A percentile compares a stretch with the other conserved stretches of the same genome.
Evolutionary conservation across 2,113 vertebrate genomes (phyloP).

Genomic region (Hemibagrus wyckioides): DNA sequence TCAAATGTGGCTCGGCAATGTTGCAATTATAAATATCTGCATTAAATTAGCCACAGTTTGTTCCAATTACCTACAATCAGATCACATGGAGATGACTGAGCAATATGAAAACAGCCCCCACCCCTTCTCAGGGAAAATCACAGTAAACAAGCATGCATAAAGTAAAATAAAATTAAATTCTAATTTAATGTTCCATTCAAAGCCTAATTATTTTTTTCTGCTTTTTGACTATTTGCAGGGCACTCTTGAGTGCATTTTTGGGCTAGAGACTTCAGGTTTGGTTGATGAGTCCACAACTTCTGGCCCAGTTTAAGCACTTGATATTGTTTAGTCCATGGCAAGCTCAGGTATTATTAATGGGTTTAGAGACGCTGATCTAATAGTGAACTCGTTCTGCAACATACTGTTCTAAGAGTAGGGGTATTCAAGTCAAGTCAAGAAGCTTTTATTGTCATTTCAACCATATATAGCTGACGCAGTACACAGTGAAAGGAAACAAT

Average conservation of each 20-base stretch:
- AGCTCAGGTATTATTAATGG: constrained; percentile 31
- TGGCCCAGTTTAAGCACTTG: background rate
- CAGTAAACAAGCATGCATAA: constrained; percentile 46
- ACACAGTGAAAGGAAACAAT: no score
- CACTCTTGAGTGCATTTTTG: background rate
- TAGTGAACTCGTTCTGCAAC: background rate
- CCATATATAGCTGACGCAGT: no score
- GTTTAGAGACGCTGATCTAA: constrained; percentile 42
- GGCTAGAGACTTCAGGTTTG: background rate
- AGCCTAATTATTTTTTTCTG: background rate
- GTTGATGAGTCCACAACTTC: constrained; percentile 18
- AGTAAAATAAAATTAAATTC: constrained; percentile 45
- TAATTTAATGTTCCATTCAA: constrained; percentile 24
- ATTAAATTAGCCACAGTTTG: constrained; percentile 85
- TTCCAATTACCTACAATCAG: constrained; percentile 84
- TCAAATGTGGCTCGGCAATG: constrained; percentile 79
- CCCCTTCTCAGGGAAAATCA: constrained; percentile 58
- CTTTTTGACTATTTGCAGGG: background rate
- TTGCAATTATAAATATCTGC: constrained; percentile 80
- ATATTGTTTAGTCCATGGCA: constrained; percentile 34
- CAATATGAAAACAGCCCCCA: constrained; percentile 56
- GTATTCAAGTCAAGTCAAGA: no score
- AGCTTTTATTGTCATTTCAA: no score
- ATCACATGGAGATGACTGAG: constrained; percentile 80
- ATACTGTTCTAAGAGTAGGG: background rate